These are phyloP conservation scores for Crotalus helleri DNA, from an alignment of 2,113 vertebrate genomes.

Conservation along the genomic window DNA sequence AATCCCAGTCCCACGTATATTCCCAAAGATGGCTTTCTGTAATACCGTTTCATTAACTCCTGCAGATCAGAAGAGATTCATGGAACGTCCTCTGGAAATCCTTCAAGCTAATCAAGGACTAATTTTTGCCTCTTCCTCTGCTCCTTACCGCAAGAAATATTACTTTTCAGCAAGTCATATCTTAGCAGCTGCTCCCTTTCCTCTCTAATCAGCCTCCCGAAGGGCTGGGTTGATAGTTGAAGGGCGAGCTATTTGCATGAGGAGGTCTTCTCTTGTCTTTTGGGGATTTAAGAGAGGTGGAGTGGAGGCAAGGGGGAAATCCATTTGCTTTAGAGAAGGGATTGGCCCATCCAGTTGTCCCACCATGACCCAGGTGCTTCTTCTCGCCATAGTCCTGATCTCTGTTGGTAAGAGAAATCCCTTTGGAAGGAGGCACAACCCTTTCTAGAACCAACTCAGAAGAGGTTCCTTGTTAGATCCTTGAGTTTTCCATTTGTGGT, in stretches of 20 bases:
- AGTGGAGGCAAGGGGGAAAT: background rate
- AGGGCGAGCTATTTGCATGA: background rate
- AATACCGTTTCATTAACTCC: background rate
- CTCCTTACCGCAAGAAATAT: background rate
- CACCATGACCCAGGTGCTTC: background rate
- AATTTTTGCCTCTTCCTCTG: background rate
- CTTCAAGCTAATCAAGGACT: background rate
- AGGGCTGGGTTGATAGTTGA: background rate
- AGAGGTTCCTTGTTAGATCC: background rate
- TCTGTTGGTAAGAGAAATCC: background rate
- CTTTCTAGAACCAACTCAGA: background rate
- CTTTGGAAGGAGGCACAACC: background rate
- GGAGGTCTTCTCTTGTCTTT: background rate
- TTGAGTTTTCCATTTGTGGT: background rate
- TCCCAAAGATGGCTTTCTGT: background rate
- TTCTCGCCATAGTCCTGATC: background rate
- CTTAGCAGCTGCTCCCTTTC: background rate
- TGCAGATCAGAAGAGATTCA: background rate
- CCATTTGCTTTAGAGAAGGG: background rate
- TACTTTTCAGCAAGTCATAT: background rate
- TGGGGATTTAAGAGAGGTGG: background rate
- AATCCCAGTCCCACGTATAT: background rate
- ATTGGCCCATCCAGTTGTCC: background rate
- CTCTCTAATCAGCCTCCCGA: background rate
- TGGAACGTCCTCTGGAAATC: background rate